Percentiles rank a stretch among this genome's conserved stretches.
These are phyloP conservation scores for Fukomys damarensis DNA, from an alignment of 2,113 vertebrate species.

Conservation along the genomic window DNA sequence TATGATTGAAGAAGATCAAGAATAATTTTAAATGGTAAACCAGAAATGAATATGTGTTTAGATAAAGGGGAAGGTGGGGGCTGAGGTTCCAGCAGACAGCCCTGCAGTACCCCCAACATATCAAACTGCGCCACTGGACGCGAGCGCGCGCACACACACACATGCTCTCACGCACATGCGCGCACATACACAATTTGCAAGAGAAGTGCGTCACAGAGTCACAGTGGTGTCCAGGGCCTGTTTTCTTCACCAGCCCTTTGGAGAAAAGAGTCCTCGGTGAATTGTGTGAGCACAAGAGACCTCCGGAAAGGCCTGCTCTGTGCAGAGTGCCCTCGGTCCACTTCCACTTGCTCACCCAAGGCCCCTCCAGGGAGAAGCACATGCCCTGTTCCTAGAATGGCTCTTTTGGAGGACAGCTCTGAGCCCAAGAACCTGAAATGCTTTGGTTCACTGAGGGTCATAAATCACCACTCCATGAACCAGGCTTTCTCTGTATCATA, in stretches of 20 bases:
- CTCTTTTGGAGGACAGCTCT: constrained; percentile 38
- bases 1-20: constrained; percentile 29
- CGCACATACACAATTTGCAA: not conserved
- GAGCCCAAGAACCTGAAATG: not conserved
- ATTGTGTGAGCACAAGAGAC: not conserved
- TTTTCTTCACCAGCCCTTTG: not conserved
- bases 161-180: not conserved
- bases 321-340: not conserved
- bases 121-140: constrained; percentile 50
- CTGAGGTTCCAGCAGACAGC: constrained; percentile 57
- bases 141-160: not conserved
- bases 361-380: constrained; percentile 48
- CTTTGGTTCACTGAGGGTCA: not conserved
- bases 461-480: constrained; percentile 39
- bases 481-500: not conserved
- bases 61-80: not conserved
- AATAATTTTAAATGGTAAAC: constrained; percentile 55
- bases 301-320: constrained; percentile 39
- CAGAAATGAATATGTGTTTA: constrained; percentile 57
- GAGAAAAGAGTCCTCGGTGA: constrained; percentile 22
- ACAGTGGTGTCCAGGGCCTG: not conserved
- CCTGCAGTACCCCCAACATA: constrained; percentile 56
- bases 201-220: constrained; percentile 21
- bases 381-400: not conserved
- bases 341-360: not conserved